Conservation (phyloP, 2,797 vertebrate species). For the Hyperoplus lanceolatus region DNA sequence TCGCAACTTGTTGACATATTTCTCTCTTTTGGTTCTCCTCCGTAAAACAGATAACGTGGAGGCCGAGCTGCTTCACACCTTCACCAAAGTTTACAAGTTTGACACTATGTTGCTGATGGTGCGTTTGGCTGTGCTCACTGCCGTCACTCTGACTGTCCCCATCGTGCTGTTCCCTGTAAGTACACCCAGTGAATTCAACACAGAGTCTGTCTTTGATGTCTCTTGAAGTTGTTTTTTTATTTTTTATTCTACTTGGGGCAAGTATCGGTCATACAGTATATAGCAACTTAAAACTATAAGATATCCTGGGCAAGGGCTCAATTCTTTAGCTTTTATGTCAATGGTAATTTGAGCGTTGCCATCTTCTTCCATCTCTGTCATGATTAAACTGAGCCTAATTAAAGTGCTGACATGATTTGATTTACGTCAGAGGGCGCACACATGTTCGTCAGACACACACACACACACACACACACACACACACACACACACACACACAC, state of each 20-base stretch:
- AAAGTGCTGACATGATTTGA: constrained; percentile 10
- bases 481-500: constrained; percentile 27
- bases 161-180: constrained; percentile 98
- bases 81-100: constrained; percentile 94
- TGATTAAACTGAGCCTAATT: constrained; percentile 5
- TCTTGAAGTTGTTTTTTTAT: not conserved
- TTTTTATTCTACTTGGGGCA: not conserved
- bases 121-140: constrained; percentile 94
- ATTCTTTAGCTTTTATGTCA: not conserved
- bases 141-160: constrained; percentile 95
- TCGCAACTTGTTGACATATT: not conserved
- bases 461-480: constrained; percentile 24
- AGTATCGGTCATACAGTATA: too few species aligned
- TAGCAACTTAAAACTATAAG: too few species aligned
- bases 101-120: constrained; percentile 92
- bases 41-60: constrained; percentile 90
- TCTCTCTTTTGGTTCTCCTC: not conserved
- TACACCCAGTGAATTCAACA: constrained; percentile 53
- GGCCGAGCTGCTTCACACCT: constrained; percentile 96
- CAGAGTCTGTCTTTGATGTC: not conserved
- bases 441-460: constrained; percentile 1
- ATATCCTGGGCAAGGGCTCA: not conserved
- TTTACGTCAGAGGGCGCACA: constrained; percentile 40
- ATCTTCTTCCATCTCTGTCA: not conserved
- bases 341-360: not conserved